These are phyloP conservation scores for Synanthedon andrenaeformis DNA, from an alignment of 2,888 invertebrate species.

Conservation along the genomic window DNA sequence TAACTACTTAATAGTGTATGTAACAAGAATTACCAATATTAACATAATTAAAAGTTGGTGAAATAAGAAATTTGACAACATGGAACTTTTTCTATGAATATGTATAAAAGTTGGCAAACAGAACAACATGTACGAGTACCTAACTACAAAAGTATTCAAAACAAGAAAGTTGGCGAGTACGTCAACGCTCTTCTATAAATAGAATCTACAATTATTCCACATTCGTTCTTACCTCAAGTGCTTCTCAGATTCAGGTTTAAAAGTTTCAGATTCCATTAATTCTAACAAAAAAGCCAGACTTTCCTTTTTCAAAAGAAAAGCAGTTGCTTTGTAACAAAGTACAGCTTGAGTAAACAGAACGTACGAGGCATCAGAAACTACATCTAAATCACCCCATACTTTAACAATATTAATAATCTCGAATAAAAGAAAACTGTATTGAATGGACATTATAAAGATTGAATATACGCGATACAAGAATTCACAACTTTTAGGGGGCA, in stretches of 20 bases:
- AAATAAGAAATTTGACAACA: no score
- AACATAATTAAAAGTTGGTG: no score
- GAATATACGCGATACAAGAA: slow-evolving; percentile 25
- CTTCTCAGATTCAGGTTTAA: slow-evolving; percentile 22
- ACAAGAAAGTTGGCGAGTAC: no score
- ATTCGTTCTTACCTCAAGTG: slow-evolving; percentile 31
- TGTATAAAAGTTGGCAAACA: no score
- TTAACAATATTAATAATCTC: slow-evolving; percentile 41
- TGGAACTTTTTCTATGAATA: no score
- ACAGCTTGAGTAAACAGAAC: slow-evolving; percentile 52
- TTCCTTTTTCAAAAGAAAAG: slow-evolving; percentile 32
- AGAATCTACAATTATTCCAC: no score
- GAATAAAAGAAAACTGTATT: slow-evolving; percentile 41
- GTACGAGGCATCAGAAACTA: slow-evolving; percentile 45
- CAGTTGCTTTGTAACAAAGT: slow-evolving; percentile 43
- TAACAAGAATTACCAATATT: no score
- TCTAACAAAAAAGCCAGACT: slow-evolving; percentile 24
- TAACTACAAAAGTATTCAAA: no score
- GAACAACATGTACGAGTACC: no score
- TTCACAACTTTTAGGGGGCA: slow-evolving; percentile 19
- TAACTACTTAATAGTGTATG: no score
- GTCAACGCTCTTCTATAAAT: no score
- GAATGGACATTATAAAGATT: slow-evolving; percentile 28
- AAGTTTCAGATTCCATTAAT: slow-evolving; percentile 32
- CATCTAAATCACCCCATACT: slow-evolving; percentile 49